Evolutionary conservation across 2,797 vertebrate genomes (phyloP), one percentile per base, ranked within the genome.

Genomic region (Rachycentron canadum): DNA sequence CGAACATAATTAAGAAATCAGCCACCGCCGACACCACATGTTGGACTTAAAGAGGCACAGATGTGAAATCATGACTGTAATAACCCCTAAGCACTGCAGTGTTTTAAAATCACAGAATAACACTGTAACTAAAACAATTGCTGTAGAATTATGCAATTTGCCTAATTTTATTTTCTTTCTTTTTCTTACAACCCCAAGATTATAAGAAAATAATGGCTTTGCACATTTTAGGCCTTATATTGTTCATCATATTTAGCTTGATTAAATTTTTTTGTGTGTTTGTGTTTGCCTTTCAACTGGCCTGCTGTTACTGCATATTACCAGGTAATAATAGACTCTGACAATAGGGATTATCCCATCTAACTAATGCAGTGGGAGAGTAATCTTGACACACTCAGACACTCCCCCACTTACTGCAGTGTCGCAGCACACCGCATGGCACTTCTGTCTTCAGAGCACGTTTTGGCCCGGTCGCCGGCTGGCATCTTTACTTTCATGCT

Each of bases 401-500:
- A 73, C 83, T 50, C 75, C 55, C 69, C 77, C 45, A 12, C 56
- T 82, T 83, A 67, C 89, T 30, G 89, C 82, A 84, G 85, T 78
- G 83, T 76, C 47, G 85, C 88, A 85, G 88, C 82, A 74, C 83
- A 77, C 88, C 32, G 63, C 82, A 84, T 86, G 82, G 69, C 78
- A 63, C 81, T 92, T 90, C 79, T 90, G 90, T 71, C 81, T 94
- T 81, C 93, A 85, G 89, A 90, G 88, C 92, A 93, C 93, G 92
- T 92, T 87, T 80, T 52, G 73, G 74, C 77, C 86, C 23, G 82
- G 71, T 83, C 76, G 65, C 83, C 34, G 81, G 57, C 80, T 61
- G 78, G 69, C 88, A 73, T 91, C 85, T 92, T 92, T 93, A 90
- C 91, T 92, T 92, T 94, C 91, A 91, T 88, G 88, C 87, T 89